Evolutionary conservation across 35 echinoderm and acorn worm species (phyloP), one percentile per base, ranked within the genome.

Genomic region (Ptychodera flava): DNA sequence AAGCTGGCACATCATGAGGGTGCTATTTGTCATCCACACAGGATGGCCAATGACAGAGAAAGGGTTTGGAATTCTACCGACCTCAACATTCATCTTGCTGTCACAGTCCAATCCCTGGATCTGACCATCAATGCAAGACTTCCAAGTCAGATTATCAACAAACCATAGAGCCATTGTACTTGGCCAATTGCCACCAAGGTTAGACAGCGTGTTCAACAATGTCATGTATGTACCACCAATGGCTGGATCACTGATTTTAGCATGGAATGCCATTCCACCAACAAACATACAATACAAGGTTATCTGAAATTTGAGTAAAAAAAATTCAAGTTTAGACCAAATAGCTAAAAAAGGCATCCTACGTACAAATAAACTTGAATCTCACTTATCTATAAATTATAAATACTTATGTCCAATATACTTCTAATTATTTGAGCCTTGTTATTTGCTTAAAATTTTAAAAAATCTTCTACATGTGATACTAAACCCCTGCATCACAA

Each of bases 191-290:
- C 95, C 95, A 75, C 95, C 95, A 0, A 97, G 88, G 81, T 97
- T 97, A 77, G 38, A 32, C 16, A 97, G 89, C 28, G 95, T 97
- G 90, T 97, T 97, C 0, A 97, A 88, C 1, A 97, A 89, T 78
- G 95, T 97, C 92, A 97, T 94, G 77, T 97, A 97, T 29, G 95
- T 97, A 79, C 95, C 95, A 16, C 95, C 95, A 76, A 97, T 97
- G 31, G 82, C 77, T 1, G 95, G 95, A 34, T 97, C 95, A 81
- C 91, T 93, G 53, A 97, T 81, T 35, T 91, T 85, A 78, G 95
- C 90, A 80, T 92, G 82, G 90, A 97, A 94, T 0, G 92, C 89
- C 95, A 97, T 97, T 29, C 78, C 80, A 27, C 92, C 81, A 16
- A 97, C 95, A 92, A 92, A 97, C 90, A 97, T 97, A 35, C 89